Evolutionary conservation across 2,113 vertebrate genomes (phyloP), one percentile per base, ranked within the genome.

Genomic region (Cyanistes caeruleus): DNA sequence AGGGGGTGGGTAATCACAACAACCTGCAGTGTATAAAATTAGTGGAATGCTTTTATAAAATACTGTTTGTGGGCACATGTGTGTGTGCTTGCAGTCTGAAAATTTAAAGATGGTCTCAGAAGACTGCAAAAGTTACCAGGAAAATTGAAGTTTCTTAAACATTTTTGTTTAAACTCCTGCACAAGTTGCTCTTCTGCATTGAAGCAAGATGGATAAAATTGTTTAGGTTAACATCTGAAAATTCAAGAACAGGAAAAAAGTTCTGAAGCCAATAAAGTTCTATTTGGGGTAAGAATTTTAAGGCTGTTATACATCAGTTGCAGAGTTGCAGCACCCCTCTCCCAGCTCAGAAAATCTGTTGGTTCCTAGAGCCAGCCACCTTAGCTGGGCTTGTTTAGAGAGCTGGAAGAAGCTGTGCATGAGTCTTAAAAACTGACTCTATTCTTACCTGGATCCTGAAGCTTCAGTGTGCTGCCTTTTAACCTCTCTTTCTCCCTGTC

Each of bases 31-130:
- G 21, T 22, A 33, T 81, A 41, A 81, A 89, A 41, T 27, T 21
- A 41, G 22, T 33, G 25, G 41, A 73, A 60, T 4, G 2, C 8
- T 84, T 49, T 5, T 37, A 25, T 64, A 43, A 72, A 67, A 68
- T 39, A 46, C 15, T 37, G 5, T 14, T 62, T 5, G 3, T 53
- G 37, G 83, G 30, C 33, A 18, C 33, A 18, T 0, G 0, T 27
- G 19, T 25, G 16, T 46, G 23, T n/a, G 13, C 18, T 51, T 68
- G 74, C 15, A 44, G 13, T 28, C 20, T 69, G 59, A 48, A 73
- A 37, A n/a, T 31, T 41, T 28, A 7, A 68, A 78, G 19, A 22
- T 49, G 7, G 31, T 93, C 14, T 68, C 14, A 21, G 58, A 44
- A 27, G 48, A 87, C 64, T 35, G 33, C 19, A 72, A 25, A 53